phyloP scores from a whole-genome alignment of 2,797 vertebrate genomes.

The Mionectes olivaceus region DNA sequence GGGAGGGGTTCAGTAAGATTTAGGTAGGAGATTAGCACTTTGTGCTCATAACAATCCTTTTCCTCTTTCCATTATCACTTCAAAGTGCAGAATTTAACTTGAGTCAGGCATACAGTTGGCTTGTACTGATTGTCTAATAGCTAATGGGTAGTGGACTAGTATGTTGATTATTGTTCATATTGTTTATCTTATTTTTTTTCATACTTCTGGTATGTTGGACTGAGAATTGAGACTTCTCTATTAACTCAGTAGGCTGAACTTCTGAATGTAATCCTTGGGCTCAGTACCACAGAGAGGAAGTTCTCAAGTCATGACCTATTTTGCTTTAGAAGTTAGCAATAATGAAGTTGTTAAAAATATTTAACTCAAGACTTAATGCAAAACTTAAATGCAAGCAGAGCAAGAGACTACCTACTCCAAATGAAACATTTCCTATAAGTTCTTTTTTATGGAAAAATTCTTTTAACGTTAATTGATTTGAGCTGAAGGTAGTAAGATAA shows the following conservation, averaged over 20 bases:
- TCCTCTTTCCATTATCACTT: slow-evolving; percentile 72
- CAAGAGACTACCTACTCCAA: not conserved
- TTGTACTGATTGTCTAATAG: slow-evolving; percentile 39
- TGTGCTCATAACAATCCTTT: slow-evolving; percentile 70
- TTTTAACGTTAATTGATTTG: slow-evolving; percentile 12
- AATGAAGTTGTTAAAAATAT: not conserved
- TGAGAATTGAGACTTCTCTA: not conserved
- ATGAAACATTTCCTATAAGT: slow-evolving; percentile 1
- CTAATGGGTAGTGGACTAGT: not conserved
- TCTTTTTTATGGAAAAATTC: slow-evolving; percentile 15
- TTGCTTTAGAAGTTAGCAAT: not conserved
- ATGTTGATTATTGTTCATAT: not conserved
- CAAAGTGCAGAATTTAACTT: slow-evolving; percentile 72
- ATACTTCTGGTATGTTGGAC: not conserved
- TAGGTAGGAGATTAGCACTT: slow-evolving; percentile 75
- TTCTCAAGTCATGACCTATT: not conserved
- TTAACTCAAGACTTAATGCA: not conserved
- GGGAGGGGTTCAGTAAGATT: slow-evolving; percentile 70
- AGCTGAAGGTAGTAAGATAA: not conserved
- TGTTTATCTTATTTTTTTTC: not conserved
- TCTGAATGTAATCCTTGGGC: not conserved
- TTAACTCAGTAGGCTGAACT: not conserved
- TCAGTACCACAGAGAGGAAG: not conserved
- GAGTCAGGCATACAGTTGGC: slow-evolving; percentile 25
- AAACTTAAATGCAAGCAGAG: not conserved